Conservation (phyloP, 2,888 invertebrate species). For the Phortica okadai region DNA sequence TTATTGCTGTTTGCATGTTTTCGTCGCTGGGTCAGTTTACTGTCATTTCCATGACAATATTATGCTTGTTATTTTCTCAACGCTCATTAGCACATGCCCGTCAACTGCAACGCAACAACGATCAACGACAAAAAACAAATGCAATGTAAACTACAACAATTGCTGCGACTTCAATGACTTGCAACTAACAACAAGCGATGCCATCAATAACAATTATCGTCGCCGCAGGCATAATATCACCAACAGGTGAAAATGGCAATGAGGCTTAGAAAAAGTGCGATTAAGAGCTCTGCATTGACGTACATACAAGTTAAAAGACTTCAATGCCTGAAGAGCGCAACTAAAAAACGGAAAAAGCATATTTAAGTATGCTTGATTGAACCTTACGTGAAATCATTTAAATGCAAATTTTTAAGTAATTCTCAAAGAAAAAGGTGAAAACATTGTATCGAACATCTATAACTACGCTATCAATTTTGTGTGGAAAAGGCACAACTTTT, state of each 20-base stretch:
- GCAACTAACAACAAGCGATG: neutral
- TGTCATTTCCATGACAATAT: too few relatives aligned
- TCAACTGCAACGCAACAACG: constrained; percentile 13
- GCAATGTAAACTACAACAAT: neutral
- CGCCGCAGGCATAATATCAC: constrained; percentile 11
- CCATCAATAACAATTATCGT: constrained; percentile 31
- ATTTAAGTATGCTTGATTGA: constrained; percentile 9
- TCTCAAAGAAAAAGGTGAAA: neutral
- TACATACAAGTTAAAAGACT: neutral
- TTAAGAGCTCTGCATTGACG: neutral
- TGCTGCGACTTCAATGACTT: neutral
- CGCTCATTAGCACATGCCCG: constrained; percentile 5
- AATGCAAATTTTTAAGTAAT: constrained; percentile 11
- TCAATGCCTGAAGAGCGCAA: neutral
- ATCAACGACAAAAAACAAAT: constrained; percentile 24
- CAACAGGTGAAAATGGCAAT: constrained; percentile 26
- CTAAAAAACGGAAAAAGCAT: neutral
- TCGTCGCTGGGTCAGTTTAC: too few relatives aligned
- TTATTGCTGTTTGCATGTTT: too few relatives aligned
- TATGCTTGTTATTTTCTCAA: neutral
- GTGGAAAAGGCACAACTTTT: constrained; percentile 5
- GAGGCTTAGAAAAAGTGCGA: neutral
- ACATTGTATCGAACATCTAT: neutral
- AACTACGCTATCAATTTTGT: neutral
- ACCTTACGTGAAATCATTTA: constrained; percentile 14